phyloP scores from a whole-genome alignment of 2,888 invertebrate species.

The Chrysolina americana region DNA sequence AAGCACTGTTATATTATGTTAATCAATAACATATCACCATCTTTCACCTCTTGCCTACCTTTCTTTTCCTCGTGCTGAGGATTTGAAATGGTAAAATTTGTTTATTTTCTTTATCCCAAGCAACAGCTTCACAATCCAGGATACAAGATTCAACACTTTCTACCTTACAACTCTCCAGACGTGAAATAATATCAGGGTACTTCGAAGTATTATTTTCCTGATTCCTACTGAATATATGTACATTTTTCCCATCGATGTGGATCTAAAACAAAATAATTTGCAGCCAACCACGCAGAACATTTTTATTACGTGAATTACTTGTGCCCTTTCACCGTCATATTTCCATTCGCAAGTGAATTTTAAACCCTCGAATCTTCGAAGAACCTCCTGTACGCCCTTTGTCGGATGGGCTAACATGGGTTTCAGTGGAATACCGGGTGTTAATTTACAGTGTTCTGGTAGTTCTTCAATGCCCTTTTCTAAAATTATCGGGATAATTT shows the following conservation, averaged over 20 bases:
- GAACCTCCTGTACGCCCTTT: constrained; percentile 91
- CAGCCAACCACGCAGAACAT: neutral
- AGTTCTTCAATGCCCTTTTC: constrained; percentile 82
- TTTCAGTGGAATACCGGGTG: constrained; percentile 94
- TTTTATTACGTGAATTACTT: constrained; percentile 71
- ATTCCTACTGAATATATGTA: constrained; percentile 94
- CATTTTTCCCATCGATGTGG: constrained; percentile 79
- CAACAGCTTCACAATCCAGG: constrained; percentile 97
- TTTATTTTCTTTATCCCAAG: constrained; percentile 90
- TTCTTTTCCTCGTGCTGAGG: constrained; percentile 94
- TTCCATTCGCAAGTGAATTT: constrained; percentile 99
- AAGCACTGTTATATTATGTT: no score
- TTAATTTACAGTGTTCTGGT: constrained; percentile 85
- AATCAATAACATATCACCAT: constrained; percentile 5
- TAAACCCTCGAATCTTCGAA: constrained; percentile 80
- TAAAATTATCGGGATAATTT: constrained; percentile 84
- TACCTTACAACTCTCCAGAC: constrained; percentile 75
- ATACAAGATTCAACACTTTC: constrained; percentile 84
- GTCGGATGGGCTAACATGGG: constrained; percentile 99
- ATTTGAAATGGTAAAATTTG: constrained; percentile 97
- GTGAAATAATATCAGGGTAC: constrained; percentile 93
- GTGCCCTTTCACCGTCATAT: constrained; percentile 99
- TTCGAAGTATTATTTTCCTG: constrained; percentile 95
- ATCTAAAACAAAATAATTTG: constrained; percentile 72
- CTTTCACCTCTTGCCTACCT: constrained; percentile 74